These are phyloP conservation scores for Bimastos eiseni DNA, from an alignment of 2,888 invertebrate species.

Conservation along the genomic window DNA sequence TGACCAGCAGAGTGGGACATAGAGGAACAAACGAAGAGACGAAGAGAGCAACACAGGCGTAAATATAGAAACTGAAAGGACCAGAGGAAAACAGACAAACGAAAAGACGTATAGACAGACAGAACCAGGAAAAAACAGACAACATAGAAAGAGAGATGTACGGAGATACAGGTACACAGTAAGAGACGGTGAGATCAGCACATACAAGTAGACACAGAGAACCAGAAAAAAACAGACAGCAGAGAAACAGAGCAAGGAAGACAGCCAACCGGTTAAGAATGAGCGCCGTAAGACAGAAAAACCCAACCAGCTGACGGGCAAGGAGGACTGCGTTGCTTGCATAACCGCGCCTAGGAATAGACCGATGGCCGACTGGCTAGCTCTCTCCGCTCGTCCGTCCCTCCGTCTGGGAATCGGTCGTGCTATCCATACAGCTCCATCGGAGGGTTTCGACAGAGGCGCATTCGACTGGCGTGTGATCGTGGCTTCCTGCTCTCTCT, in stretches of 20 bases:
- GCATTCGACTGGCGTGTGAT: background rate
- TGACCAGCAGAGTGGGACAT: background rate
- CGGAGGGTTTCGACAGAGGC: slow-evolving; percentile 3
- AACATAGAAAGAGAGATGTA: too few relatives aligned
- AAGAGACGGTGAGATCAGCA: too few relatives aligned
- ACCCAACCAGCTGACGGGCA: background rate
- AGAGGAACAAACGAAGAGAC: background rate
- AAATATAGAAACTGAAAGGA: background rate
- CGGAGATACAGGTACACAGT: too few relatives aligned
- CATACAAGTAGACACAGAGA: too few relatives aligned
- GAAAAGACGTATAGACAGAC: too few relatives aligned
- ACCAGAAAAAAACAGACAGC: too few relatives aligned
- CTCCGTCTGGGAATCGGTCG: background rate
- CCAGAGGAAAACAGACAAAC: too few relatives aligned
- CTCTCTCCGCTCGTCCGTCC: background rate
- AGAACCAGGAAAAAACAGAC: too few relatives aligned
- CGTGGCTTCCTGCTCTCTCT: too few relatives aligned
- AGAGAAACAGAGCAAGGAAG: background rate
- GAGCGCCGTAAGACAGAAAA: background rate
- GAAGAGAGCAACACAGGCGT: background rate
- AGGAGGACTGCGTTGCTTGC: background rate
- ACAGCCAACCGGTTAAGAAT: background rate
- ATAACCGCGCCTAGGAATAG: slow-evolving; percentile 2
- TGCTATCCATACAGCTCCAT: background rate
- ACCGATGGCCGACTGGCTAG: background rate